Conservation (phyloP, 2,113 vertebrate genomes). For the Oophaga pumilio region DNA sequence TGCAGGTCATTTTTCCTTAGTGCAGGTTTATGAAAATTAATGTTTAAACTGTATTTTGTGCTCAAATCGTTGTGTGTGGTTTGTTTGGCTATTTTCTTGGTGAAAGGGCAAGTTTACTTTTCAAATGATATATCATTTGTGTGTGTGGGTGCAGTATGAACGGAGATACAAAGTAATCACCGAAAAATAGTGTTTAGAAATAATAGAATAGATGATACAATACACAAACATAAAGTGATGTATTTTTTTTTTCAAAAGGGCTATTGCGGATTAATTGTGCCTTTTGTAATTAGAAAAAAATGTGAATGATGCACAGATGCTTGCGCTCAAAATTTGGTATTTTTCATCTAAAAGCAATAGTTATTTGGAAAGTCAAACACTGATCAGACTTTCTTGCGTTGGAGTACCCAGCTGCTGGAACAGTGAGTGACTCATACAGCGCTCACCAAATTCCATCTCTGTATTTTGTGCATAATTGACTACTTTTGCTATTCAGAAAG, state of each 20-base stretch:
- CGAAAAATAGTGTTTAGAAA: no score
- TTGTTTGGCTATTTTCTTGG: no score
- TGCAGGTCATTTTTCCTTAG: no score
- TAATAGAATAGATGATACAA: no score
- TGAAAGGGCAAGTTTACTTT: no score
- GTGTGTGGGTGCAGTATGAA: no score
- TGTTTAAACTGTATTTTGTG: no score
- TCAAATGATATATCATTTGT: no score
- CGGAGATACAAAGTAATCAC: no score
- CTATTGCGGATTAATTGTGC: neutral
- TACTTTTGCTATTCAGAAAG: neutral
- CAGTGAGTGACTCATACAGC: conserved; percentile 33
- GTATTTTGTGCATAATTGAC: conserved; percentile 28
- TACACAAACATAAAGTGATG: neutral
- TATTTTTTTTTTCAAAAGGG: neutral
- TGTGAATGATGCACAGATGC: conserved; percentile 36
- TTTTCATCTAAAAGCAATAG: conserved; percentile 37
- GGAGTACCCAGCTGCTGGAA: conserved; percentile 51
- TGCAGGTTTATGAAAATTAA: no score
- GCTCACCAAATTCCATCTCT: conserved; percentile 32
- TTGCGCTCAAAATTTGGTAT: conserved; percentile 3
- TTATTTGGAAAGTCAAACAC: conserved; percentile 39
- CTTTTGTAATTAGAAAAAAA: neutral
- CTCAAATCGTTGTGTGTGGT: no score
- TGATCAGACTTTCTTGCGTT: conserved; percentile 47